A percentile compares a stretch with the other conserved stretches of the same genome.
Evolutionary conservation across 2,797 vertebrate species (phyloP).

Genomic region (Huso huso): DNA sequence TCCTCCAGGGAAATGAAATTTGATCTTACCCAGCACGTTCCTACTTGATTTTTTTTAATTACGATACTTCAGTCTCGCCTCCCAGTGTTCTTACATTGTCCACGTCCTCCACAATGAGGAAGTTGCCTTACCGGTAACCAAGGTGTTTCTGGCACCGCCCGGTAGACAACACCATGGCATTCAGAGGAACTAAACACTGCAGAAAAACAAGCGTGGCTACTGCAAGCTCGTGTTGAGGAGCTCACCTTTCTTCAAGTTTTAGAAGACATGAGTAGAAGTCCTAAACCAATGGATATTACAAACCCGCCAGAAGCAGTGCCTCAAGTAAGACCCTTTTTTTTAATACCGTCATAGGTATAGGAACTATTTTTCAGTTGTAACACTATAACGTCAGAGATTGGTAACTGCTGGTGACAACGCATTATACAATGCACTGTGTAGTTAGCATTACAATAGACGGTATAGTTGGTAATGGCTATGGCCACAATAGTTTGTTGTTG

Average conservation of each 20-base stretch:
- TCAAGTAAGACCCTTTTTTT: slow-evolving; percentile 43
- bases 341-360: no score
- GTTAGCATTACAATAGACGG: no score
- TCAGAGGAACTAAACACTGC: not conserved
- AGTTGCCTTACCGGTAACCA: slow-evolving; percentile 3
- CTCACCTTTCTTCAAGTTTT: slow-evolving; percentile 2
- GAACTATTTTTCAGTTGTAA: not conserved
- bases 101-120: slow-evolving; percentile 9
- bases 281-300: slow-evolving; percentile 27
- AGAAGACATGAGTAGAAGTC: slow-evolving; percentile 6
- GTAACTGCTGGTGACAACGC: not conserved
- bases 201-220: not conserved
- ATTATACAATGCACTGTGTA: no score
- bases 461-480: no score
- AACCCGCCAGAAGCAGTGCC: slow-evolving; percentile 30
- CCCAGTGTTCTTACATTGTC: not conserved
- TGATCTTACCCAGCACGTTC: slow-evolving; percentile 5
- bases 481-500: no score
- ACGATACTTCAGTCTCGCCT: not conserved
- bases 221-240: not conserved
- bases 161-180: not conserved
- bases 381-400: not conserved
- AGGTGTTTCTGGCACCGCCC: slow-evolving; percentile 8
- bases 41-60: not conserved
- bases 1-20: slow-evolving; percentile 10